Evolutionary conservation across 2,888 invertebrate genomes (phyloP), one percentile per base, ranked within the genome.

Genomic region (Pyralis farinalis): DNA sequence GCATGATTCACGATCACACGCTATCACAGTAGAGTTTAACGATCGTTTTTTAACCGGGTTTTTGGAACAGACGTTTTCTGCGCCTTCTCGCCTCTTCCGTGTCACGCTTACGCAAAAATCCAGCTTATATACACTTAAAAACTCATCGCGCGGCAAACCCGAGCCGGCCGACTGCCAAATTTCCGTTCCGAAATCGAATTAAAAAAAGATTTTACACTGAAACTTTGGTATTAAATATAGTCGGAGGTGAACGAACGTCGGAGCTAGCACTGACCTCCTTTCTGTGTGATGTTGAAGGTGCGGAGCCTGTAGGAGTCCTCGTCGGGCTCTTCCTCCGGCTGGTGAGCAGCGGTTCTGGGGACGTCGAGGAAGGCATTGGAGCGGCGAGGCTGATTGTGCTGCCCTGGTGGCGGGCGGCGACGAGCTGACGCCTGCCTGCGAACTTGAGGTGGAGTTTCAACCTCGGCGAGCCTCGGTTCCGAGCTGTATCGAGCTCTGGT

Each of bases 261-360:
- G 9, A 9, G 12, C 47, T 69, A 74, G 76, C 79, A 87, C 86
- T 86, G 82, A 92, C 92, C 92, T 93, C 96, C 96, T 92, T 98
- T 98, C 63, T 95, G 93, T 62, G 97, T 95, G 85, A 94, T 94
- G 86, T 96, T 96, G 91, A 98, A 98, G 56, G 97, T 96, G 63
- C 98, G 92, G 63, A 98, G 92, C 53, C 97, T 92, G 86, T 97
- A 97, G 49, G 95, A 94, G 80, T 97, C 96, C 65, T 96, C 96
- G 63, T 96, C 96, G 39, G 94, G 94, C 49, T 92, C 92, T 16
- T 91, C 90, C 30, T 90, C 90, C 0, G 81, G 70, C 39, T 83
- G 86, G 40, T 72, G 75, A 1, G 72, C 53, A 29, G 60, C 59
- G 45, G 10, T 27, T 8, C 70, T 68, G 0, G 94, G 94, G 12